phyloP scores from a whole-genome alignment of 2,797 vertebrate species.

The Muraenolepis orangiensis region DNA sequence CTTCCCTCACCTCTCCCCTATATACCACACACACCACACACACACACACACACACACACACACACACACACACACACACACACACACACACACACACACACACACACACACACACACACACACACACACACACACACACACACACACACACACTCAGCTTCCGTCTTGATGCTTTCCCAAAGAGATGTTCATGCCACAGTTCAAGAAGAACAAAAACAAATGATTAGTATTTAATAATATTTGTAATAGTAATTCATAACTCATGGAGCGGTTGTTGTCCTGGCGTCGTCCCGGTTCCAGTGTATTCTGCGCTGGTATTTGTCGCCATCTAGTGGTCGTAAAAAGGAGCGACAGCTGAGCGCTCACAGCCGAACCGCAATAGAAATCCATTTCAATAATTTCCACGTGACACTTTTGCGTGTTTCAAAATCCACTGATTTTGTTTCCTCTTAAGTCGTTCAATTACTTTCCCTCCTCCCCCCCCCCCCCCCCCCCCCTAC shows the following conservation, averaged over 20 bases:
- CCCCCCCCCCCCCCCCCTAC: no score
- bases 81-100: background rate
- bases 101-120: background rate
- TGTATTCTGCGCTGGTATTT: constrained; percentile 3
- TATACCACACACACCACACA: background rate
- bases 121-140: background rate
- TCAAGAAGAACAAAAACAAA: background rate
- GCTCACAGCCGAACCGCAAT: background rate
- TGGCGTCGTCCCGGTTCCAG: background rate
- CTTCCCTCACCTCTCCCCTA: constrained; percentile 38
- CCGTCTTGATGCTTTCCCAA: constrained; percentile 9
- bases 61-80: constrained; percentile 38
- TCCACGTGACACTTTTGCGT: background rate
- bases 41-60: background rate
- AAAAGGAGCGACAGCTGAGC: background rate
- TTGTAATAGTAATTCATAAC: background rate
- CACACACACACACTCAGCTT: constrained; percentile 39
- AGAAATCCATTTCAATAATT: background rate
- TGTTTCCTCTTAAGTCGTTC: background rate
- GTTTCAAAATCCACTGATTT: no score
- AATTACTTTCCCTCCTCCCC: background rate
- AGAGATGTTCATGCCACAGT: constrained; percentile 18
- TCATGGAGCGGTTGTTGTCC: background rate
- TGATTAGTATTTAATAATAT: no score
- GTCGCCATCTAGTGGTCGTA: constrained; percentile 56